phyloP scores from a whole-genome alignment of 2,888 invertebrate species.

The Apoda limacodes region DNA sequence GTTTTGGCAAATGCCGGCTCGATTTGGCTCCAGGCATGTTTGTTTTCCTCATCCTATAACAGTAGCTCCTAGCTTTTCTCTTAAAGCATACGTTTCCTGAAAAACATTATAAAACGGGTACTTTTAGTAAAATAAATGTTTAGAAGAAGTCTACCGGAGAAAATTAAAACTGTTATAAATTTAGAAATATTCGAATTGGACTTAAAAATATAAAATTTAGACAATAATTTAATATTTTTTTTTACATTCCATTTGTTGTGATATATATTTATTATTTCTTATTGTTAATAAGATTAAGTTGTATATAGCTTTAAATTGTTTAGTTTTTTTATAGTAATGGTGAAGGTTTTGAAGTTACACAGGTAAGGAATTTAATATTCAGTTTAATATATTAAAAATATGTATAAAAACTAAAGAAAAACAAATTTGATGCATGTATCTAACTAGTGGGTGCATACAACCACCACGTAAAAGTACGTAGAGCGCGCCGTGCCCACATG shows the following conservation, averaged over 20 bases:
- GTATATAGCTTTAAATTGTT: slow-evolving; percentile 23
- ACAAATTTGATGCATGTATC: too few relatives aligned
- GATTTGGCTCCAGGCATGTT: slow-evolving; percentile 28
- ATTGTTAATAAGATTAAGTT: slow-evolving; percentile 23
- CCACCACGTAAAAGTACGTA: too few relatives aligned
- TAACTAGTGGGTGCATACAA: too few relatives aligned
- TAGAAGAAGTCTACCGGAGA: too few relatives aligned
- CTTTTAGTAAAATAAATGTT: too few relatives aligned
- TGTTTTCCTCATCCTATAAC: slow-evolving; percentile 28
- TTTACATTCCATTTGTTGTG: slow-evolving; percentile 33
- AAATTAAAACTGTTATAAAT: too few relatives aligned
- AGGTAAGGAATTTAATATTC: slow-evolving; percentile 30
- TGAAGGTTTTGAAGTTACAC: slow-evolving; percentile 46
- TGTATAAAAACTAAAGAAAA: too few relatives aligned
- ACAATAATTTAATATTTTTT: too few relatives aligned
- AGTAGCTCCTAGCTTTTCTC: slow-evolving; percentile 27
- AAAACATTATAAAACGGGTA: slow-evolving; percentile 20
- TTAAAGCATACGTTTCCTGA: slow-evolving; percentile 26
- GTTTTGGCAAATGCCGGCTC: slow-evolving; percentile 37
- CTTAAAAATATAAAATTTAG: too few relatives aligned
- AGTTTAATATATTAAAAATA: too few relatives aligned
- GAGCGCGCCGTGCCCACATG: too few relatives aligned
- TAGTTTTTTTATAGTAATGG: slow-evolving; percentile 21
- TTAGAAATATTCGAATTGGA: too few relatives aligned
- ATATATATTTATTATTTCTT: slow-evolving; percentile 27